phyloP scores from a whole-genome alignment of 2,797 vertebrate species.

The Mionectes olivaceus region DNA sequence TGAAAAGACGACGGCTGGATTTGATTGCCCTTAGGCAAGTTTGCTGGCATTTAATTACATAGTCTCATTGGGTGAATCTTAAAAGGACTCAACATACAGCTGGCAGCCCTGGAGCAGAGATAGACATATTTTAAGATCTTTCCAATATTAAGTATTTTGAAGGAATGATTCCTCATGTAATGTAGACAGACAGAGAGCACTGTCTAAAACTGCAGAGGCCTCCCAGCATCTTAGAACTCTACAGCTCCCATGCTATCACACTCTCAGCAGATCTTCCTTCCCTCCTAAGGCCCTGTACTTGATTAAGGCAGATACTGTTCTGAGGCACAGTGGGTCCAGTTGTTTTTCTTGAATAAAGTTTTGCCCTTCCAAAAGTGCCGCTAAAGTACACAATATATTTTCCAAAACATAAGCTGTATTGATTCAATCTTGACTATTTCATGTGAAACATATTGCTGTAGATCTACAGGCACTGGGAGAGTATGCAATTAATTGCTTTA shows the following conservation, averaged over 20 bases:
- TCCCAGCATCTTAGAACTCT: neutral
- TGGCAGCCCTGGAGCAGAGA: constrained; percentile 8
- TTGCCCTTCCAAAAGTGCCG: neutral
- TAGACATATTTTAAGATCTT: neutral
- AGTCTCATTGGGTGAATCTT: constrained; percentile 24
- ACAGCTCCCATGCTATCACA: neutral
- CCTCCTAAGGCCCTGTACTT: neutral
- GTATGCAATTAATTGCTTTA: constrained; percentile 21
- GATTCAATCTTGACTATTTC: neutral
- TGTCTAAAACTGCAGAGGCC: neutral
- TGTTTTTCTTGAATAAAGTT: neutral
- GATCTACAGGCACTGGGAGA: neutral
- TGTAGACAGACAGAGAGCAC: neutral
- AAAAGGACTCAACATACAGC: neutral
- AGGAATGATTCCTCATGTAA: constrained; percentile 14
- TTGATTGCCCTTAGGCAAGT: constrained; percentile 18
- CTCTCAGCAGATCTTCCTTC: neutral
- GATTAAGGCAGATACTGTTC: neutral
- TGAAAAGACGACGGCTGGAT: fast-evolving
- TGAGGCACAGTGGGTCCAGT: neutral
- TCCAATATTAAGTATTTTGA: neutral
- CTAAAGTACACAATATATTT: constrained; percentile 10
- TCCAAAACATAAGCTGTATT: neutral
- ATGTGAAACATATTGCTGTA: neutral
- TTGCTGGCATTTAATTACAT: constrained; percentile 36